Evolutionary conservation across 2,113 vertebrate genomes (phyloP), one percentile per base, ranked within the genome.

Genomic region (Psammodynastes pulverulentus): DNA sequence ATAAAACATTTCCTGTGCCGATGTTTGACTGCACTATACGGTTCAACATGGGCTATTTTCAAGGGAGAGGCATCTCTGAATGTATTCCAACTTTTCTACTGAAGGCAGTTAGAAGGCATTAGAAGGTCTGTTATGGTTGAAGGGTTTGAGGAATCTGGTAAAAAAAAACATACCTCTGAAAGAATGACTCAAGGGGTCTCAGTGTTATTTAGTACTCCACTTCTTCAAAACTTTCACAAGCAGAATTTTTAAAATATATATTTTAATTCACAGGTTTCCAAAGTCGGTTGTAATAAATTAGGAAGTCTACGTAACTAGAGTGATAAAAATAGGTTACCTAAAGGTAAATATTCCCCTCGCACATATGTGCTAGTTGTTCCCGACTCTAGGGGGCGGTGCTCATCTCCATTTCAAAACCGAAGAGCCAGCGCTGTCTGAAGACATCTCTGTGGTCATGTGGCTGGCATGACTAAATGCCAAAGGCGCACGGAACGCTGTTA

Each of bases 261-360:
- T 94, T 89, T 94, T 93, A 62, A 51, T 90, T 94, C 91, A 96
- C 92, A 89, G 91, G 94, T 94, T 96, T 97, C 94, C 90, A 93
- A 95, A 93, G 96, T 54, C n/a, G 91, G 89, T 96, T 96, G 94
- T 52, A 93, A 62, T 46, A 92, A 29, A 53, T 48, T 90, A n/a
- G 0, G n/a, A 19, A 92, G 7, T 43, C 3, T 93, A 67, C 26
- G 86, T 94, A 93, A 91, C 52, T 48, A 93, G 34, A 94, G 54
- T 15, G 46, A 94, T 85, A n/a, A 90, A 92, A 94, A 86, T 93
- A 90, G 92, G n/a, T n/a, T n/a, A n/a, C n/a, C n/a, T n/a, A n/a
- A n/a, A n/a, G n/a, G n/a, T n/a, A n/a, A n/a, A n/a, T n/a, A n/a
- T n/a, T n/a, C n/a, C n/a, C n/a, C n/a, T n/a, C n/a, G n/a, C n/a